These are phyloP conservation scores for Drosophila parvula DNA, from an alignment of 1,140 invertebrate species.

Conservation along the genomic window DNA sequence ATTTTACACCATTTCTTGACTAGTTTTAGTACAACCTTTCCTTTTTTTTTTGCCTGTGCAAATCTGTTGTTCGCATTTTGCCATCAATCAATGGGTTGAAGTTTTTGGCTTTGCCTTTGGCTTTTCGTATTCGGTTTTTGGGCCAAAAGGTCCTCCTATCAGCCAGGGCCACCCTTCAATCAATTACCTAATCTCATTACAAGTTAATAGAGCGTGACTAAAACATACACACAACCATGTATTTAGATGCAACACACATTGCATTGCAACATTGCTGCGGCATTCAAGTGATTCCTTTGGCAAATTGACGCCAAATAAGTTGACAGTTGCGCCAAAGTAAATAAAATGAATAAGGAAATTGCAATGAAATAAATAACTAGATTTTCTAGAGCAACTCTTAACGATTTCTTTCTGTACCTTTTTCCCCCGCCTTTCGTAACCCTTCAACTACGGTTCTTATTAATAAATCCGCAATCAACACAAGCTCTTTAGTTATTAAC, in stretches of 20 bases:
- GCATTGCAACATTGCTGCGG: constrained; percentile 32
- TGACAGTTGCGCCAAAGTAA: background rate
- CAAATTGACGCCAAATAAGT: constrained; percentile 22
- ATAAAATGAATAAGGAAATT: background rate
- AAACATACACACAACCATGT: constrained; percentile 6
- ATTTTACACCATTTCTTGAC: background rate
- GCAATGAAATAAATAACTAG: background rate
- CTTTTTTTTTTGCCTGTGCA: background rate
- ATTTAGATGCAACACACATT: constrained; percentile 2
- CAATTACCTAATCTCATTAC: constrained; percentile 82
- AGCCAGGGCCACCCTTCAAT: constrained; percentile 59
- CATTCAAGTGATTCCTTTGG: constrained; percentile 7
- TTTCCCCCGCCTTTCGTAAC: background rate
- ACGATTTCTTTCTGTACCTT: background rate
- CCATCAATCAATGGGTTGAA: constrained; percentile 66
- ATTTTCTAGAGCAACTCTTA: background rate
- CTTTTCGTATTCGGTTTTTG: constrained; percentile 46
- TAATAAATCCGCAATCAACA: background rate
- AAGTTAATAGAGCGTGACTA: constrained; percentile 74
- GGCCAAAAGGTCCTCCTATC: constrained; percentile 35
- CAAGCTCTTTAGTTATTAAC: background rate
- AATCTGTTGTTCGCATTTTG: constrained; percentile 11
- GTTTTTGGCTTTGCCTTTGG: constrained; percentile 36
- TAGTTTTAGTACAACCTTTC: background rate
- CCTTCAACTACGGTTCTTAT: background rate